A percentile compares a stretch with the other conserved stretches of the same genome.
phyloP scores from a whole-genome alignment of 2,797 vertebrate genomes.

The Lagocephalus sceleratus region DNA sequence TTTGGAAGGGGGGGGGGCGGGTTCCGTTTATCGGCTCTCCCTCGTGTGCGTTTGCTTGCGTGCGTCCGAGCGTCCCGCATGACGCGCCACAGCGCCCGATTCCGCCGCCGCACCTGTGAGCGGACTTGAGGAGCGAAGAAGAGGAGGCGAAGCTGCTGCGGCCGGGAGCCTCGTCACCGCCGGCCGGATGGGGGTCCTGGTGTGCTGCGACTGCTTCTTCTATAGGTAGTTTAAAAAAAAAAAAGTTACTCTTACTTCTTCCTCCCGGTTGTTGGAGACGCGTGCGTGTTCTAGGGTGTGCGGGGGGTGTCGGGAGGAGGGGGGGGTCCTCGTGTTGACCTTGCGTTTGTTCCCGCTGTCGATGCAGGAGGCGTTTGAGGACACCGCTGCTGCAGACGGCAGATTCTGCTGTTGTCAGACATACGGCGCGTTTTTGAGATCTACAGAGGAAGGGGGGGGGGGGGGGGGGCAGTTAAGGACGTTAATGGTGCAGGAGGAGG shows the following conservation, averaged over 20 bases:
- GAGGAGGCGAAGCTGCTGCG: constrained; percentile 25
- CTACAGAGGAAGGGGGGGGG: constrained; percentile 28
- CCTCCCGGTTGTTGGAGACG: constrained; percentile 5
- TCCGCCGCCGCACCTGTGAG: constrained; percentile 65
- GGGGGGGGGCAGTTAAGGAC: constrained; percentile 18
- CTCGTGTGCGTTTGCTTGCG: background rate
- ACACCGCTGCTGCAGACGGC: constrained; percentile 58
- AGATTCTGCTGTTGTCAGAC: constrained; percentile 66
- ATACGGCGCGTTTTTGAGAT: constrained; percentile 39
- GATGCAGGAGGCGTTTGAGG: constrained; percentile 65
- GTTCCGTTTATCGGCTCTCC: constrained; percentile 50
- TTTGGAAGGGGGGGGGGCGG: background rate
- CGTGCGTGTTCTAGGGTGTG: background rate
- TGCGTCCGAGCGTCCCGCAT: background rate
- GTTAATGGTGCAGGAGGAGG: background rate
- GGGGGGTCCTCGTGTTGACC: constrained; percentile 15
- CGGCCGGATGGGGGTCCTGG: constrained; percentile 80
- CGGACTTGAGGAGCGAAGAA: constrained; percentile 25
- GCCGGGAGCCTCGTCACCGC: constrained; percentile 33
- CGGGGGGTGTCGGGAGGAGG: no score
- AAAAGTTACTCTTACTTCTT: constrained; percentile 7
- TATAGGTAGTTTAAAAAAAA: constrained; percentile 81
- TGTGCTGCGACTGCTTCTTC: constrained; percentile 87
- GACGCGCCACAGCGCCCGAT: constrained; percentile 5
- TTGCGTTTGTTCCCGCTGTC: constrained; percentile 42